phyloP scores from a whole-genome alignment of 2,797 vertebrate species.

The Fistularia commersonii region DNA sequence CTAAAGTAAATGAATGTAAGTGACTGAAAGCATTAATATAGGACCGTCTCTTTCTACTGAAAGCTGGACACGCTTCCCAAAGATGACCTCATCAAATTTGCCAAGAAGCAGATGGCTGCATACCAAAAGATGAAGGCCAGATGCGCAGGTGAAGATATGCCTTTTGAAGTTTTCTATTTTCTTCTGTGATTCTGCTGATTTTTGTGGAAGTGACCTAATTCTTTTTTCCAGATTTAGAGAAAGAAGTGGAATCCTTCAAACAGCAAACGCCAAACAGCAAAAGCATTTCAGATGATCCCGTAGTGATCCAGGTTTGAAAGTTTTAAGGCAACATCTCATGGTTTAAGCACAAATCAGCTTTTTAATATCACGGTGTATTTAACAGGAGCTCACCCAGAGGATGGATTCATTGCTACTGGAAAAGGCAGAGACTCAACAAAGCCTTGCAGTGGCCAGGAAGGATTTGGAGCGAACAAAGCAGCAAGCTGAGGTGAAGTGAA shows the following conservation, averaged over 20 bases:
- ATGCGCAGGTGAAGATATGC: slow-evolving; percentile 81
- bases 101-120: slow-evolving; percentile 90
- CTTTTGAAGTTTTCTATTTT: background rate
- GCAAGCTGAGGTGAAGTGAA: slow-evolving; percentile 78
- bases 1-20: too few species aligned
- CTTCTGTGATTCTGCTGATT: background rate
- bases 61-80: slow-evolving; percentile 91
- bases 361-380: slow-evolving; percentile 12
- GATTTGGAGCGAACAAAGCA: slow-evolving; percentile 79
- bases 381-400: slow-evolving; percentile 87
- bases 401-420: slow-evolving; percentile 87
- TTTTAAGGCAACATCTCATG: background rate
- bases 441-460: slow-evolving; percentile 79
- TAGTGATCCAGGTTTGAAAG: slow-evolving; percentile 83
- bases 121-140: slow-evolving; percentile 89
- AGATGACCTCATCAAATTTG: slow-evolving; percentile 96
- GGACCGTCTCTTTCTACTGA: slow-evolving; percentile 6
- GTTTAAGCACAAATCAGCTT: background rate
- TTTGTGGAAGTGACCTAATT: background rate
- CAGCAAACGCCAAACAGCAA: slow-evolving; percentile 60
- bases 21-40: too few species aligned
- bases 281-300: slow-evolving; percentile 70
- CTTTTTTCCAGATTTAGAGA: slow-evolving; percentile 83
- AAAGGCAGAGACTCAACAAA: slow-evolving; percentile 92
- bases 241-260: slow-evolving; percentile 82